phyloP scores from a whole-genome alignment of 2,113 vertebrate species.

The Prunella himalayana region DNA sequence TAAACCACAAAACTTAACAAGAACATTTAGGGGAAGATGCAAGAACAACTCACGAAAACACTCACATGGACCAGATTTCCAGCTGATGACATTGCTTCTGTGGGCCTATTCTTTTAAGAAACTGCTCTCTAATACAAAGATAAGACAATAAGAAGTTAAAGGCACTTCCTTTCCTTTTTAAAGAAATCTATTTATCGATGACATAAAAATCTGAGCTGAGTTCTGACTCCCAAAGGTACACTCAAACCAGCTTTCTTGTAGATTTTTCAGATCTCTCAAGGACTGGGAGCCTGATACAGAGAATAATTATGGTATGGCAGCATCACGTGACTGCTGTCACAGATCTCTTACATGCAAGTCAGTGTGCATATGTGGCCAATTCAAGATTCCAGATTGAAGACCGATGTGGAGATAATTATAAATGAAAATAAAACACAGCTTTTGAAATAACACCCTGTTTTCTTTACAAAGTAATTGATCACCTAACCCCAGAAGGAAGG shows the following conservation, averaged over 20 bases:
- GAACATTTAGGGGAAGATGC: neutral
- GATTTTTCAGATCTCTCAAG: constrained; percentile 31
- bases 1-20: constrained; percentile 1
- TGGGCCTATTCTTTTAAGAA: neutral
- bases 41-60: neutral
- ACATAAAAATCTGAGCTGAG: neutral
- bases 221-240: neutral
- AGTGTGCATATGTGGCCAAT: constrained; percentile 68
- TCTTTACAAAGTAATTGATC: constrained; percentile 48
- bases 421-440: constrained; percentile 69
- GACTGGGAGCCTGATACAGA: neutral
- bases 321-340: constrained; percentile 58
- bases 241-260: neutral
- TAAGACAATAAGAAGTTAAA: neutral
- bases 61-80: neutral
- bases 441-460: constrained; percentile 49
- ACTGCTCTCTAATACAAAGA: neutral
- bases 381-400: constrained; percentile 70
- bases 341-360: constrained; percentile 67
- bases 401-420: constrained; percentile 71
- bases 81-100: neutral
- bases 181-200: neutral
- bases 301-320: constrained; percentile 48
- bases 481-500: neutral
- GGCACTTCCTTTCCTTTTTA: neutral